Base-by-base conservation (phyloP, 2,113 vertebrate genomes). In the Collichthys lucidus region DNA sequence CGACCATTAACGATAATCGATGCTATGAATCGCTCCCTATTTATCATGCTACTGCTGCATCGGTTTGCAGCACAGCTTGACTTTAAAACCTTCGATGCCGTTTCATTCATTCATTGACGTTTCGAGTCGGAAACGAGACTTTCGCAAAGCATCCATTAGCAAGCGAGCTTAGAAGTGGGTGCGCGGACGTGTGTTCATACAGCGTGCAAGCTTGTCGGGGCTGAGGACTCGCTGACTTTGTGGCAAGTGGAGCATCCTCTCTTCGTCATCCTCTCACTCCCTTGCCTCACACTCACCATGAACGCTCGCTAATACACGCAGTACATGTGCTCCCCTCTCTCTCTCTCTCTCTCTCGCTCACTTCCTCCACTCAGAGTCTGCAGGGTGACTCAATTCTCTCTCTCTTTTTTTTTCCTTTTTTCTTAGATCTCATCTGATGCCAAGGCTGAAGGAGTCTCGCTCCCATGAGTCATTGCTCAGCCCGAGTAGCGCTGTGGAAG, bases 391-490 rank as follows among this genome's bases (percentile, higher is more conserved):
- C 80, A 82, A 11, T 44, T 42, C 61, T 89, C 47, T 66, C 47
- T 66, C 16, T n/a, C 61, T 29, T 29, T 29, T 52, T 26, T 83
- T 40, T 52, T 60, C n/a, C n/a, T n/a, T n/a, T n/a, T n/a, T n/a
- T 81, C 63, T n/a, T 86, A 99, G 97, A 96, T 98, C 97, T 95
- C 97, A 99, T 97, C 97, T 99, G 96, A 99, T 99, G 98, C 98
- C 97, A 84, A 99, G 97, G 93, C 96, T 99, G 97, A 99, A 99
- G 90, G 98, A 99, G 95, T 99, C 98, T 2, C 97, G 98, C 89
- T 99, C 98, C 88, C 98, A 99, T 97, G 98, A 99, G 95, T 99
- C 98, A 87, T 92, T 99, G 95, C 97, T 99, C 94, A 98, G 97
- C 94, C 98, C 98, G 91, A 98, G 97, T 91, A 97, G 96, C 24